Evolutionary conservation across 2,888 invertebrate species (phyloP).

Genomic region (Listrodromus nycthemerus): DNA sequence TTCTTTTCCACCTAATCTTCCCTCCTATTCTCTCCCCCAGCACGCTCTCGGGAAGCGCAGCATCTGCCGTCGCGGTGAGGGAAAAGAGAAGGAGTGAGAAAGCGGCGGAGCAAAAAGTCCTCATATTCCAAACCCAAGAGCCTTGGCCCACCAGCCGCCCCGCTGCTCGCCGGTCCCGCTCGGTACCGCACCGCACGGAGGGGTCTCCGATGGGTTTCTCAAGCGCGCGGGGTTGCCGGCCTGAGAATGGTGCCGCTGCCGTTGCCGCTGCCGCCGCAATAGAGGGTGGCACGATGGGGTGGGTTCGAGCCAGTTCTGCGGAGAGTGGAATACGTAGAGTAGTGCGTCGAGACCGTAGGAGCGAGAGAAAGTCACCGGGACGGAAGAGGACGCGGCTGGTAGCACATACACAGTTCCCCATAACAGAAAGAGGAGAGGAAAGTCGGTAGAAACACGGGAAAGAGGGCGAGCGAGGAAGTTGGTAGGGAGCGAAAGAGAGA

Average conservation of each 20-base stretch:
- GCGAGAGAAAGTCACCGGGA: slow-evolving; percentile 57
- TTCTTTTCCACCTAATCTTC: slow-evolving; percentile 41
- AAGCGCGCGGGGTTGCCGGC: slow-evolving; percentile 65
- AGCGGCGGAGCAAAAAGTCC: slow-evolving; percentile 68
- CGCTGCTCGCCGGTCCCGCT: slow-evolving; percentile 38
- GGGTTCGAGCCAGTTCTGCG: slow-evolving; percentile 44
- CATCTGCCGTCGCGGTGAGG: slow-evolving; percentile 65
- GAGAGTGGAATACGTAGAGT: slow-evolving; percentile 63
- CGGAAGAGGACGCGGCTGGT: slow-evolving; percentile 24
- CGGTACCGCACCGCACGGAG: slow-evolving; percentile 29
- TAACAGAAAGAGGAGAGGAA: slow-evolving; percentile 41
- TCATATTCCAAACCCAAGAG: slow-evolving; percentile 68
- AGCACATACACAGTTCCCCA: background rate
- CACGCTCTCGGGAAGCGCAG: slow-evolving; percentile 65
- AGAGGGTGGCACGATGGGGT: slow-evolving; percentile 59
- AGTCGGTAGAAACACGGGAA: slow-evolving; percentile 54
- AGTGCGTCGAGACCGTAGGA: slow-evolving; percentile 62
- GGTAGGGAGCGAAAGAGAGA: slow-evolving; percentile 59
- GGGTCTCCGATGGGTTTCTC: slow-evolving; percentile 16
- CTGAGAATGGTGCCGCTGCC: slow-evolving; percentile 64
- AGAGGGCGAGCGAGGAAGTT: slow-evolving; percentile 44
- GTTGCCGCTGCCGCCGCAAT: slow-evolving; percentile 58
- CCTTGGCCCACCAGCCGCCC: slow-evolving; percentile 48
- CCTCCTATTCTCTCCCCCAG: slow-evolving; percentile 37
- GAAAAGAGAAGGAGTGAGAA: slow-evolving; percentile 51